These are phyloP conservation scores for Tachina fera DNA, from an alignment of 2,888 invertebrate genomes.

Conservation along the genomic window DNA sequence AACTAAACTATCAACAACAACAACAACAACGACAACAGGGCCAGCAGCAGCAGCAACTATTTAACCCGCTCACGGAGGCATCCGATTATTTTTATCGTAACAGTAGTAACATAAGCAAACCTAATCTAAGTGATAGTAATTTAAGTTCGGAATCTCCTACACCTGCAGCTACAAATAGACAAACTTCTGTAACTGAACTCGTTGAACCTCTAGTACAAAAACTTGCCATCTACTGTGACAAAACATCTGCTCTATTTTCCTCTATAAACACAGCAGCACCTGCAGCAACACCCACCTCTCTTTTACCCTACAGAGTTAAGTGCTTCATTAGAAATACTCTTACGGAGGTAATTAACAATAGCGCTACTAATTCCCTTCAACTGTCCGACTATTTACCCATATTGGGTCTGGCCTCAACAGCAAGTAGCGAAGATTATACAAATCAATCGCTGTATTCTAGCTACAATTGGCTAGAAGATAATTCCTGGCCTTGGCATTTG, in stretches of 20 bases:
- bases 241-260: slow-evolving; percentile 50
- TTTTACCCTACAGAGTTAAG: slow-evolving; percentile 51
- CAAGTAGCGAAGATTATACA: slow-evolving; percentile 39
- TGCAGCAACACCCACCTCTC: not conserved
- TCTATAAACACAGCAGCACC: not conserved
- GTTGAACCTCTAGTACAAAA: slow-evolving; percentile 59
- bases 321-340: slow-evolving; percentile 50
- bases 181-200: not conserved
- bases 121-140: slow-evolving; percentile 74
- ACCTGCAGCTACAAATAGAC: slow-evolving; percentile 9
- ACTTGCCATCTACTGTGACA: slow-evolving; percentile 33
- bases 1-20: slow-evolving; percentile 69
- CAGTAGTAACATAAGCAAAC: slow-evolving; percentile 27
- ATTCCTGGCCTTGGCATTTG: slow-evolving; percentile 54
- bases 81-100: slow-evolving; percentile 16
- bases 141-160: slow-evolving; percentile 65
- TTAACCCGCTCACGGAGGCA: not conserved
- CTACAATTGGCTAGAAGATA: slow-evolving; percentile 47
- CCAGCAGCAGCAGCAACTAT: not conserved
- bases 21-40: slow-evolving; percentile 66
- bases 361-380: not conserved
- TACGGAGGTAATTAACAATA: slow-evolving; percentile 13
- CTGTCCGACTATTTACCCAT: slow-evolving; percentile 54
- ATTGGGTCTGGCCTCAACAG: slow-evolving; percentile 57
- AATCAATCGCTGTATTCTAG: slow-evolving; percentile 47